Percentiles rank a stretch among this genome's conserved stretches.
These are phyloP conservation scores for Glyphotaelius pellucidus DNA, from an alignment of 2,888 invertebrate genomes.

Conservation along the genomic window DNA sequence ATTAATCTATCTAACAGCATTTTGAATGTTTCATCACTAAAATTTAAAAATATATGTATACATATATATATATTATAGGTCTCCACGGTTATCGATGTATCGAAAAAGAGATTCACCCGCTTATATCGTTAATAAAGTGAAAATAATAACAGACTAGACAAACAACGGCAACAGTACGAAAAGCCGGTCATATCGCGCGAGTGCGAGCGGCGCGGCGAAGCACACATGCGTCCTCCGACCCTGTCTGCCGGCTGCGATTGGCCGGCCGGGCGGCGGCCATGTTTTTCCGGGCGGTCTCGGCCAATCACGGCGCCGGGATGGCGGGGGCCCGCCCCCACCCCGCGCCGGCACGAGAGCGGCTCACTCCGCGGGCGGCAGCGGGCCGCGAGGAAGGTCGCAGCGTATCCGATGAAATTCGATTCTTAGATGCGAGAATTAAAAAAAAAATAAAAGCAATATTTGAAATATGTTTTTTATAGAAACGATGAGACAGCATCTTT, in stretches of 20 bases:
- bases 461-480: neutral
- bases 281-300: constrained; percentile 33
- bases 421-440: neutral
- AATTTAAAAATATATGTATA: too few species aligned
- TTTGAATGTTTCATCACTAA: too few species aligned
- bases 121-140: neutral
- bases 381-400: constrained; percentile 63
- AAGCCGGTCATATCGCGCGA: constrained; percentile 28
- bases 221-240: constrained; percentile 4
- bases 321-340: constrained; percentile 29
- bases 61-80: neutral
- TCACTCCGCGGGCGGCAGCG: constrained; percentile 67
- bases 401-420: neutral
- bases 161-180: constrained; percentile 13
- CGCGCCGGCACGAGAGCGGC: constrained; percentile 68
- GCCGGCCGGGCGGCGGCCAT: constrained; percentile 52
- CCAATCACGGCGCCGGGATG: constrained; percentile 29
- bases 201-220: constrained; percentile 40
- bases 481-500: neutral
- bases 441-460: constrained; percentile 31
- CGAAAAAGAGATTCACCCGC: neutral
- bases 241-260: constrained; percentile 37
- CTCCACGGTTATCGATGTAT: too few species aligned
- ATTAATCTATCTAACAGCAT: too few species aligned
- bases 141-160: constrained; percentile 48